Evolutionary conservation across 2,113 vertebrate species (phyloP), one percentile per base, ranked within the genome.

Genomic region (Cryptoleucopteryx plumbea): DNA sequence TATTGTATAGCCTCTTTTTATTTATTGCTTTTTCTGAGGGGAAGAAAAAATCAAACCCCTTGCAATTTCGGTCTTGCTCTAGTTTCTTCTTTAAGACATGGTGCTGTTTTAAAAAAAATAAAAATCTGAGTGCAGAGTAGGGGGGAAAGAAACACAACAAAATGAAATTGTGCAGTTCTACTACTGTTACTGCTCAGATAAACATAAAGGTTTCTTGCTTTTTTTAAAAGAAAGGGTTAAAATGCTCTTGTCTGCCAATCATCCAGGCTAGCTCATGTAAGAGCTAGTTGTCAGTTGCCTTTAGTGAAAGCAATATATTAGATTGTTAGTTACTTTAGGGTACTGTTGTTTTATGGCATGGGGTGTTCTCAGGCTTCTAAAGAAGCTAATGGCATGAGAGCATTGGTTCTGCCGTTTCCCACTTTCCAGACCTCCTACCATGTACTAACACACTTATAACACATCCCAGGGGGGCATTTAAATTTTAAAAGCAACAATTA

Each of bases 401-500:
- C 66, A 6, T 84, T 90, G 94, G 78, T 94, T 97, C 95, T 97
- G 95, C 95, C 34, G 89, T 97, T 98, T 97, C 97, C 94, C 95
- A 94, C 94, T 97, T 98, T 97, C 93, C 96, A 96, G 97, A 97
- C 96, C 98, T 98, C 96, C 82, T 96, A 93, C 97, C 97, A 87
- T 96, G 97, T 96, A 96, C 97, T 98, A 96, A 97, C 98, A 98
- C 93, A 97, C 98, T 98, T 97, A 98, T 93, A 97, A 97, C 97
- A 98, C 97, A 92, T 98, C 98, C 98, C 98, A 97, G 97, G 98
- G 97, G 98, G 98, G 96, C 95, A 96, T 98, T 98, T 98, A 98
- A 97, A 98, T 97, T 98, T 98, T 98, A 98, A 97, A 98, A 98
- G 98, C 98, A 98, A 98, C 98, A 98, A 98, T 98, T 98, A 98